Percentiles rank a stretch among this genome's conserved stretches.
Conservation (phyloP, 1,140 invertebrate species). For the Diabrotica undecimpunctata region DNA sequence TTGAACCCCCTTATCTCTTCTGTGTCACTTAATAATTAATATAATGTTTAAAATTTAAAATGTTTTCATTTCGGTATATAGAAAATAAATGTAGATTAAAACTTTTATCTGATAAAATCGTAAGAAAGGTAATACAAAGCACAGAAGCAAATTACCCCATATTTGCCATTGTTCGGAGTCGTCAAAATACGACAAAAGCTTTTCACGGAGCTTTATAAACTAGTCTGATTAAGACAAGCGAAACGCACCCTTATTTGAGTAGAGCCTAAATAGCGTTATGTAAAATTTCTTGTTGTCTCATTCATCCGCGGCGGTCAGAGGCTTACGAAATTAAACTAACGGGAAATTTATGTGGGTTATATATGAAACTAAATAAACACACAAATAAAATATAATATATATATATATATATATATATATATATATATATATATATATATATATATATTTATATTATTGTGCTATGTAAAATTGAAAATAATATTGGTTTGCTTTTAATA, state of each 20-base stretch:
- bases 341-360: too few relatives aligned
- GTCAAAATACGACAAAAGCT: conserved; percentile 44
- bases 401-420: too few relatives aligned
- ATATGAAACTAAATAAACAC: too few relatives aligned
- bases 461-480: too few relatives aligned
- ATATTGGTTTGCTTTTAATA: too few relatives aligned
- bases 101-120: conserved; percentile 9
- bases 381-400: too few relatives aligned
- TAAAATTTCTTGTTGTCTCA: conserved; percentile 38
- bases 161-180: conserved; percentile 41
- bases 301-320: conserved; percentile 25
- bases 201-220: conserved; percentile 42
- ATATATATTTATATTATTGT: too few relatives aligned
- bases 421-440: too few relatives aligned
- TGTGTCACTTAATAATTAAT: too few relatives aligned
- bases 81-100: conserved; percentile 4
- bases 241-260: conserved; percentile 28
- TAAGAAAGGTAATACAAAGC: conserved; percentile 13
- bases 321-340: not conserved
- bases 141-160: conserved; percentile 36
- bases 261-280: conserved; percentile 33
- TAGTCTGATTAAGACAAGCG: conserved; percentile 45
- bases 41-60: too few relatives aligned
- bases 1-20: too few relatives aligned
- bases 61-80: too few relatives aligned